Evolutionary conservation across 2,113 vertebrate species (phyloP), one percentile per base, ranked within the genome.

Genomic region (Lagopus muta): DNA sequence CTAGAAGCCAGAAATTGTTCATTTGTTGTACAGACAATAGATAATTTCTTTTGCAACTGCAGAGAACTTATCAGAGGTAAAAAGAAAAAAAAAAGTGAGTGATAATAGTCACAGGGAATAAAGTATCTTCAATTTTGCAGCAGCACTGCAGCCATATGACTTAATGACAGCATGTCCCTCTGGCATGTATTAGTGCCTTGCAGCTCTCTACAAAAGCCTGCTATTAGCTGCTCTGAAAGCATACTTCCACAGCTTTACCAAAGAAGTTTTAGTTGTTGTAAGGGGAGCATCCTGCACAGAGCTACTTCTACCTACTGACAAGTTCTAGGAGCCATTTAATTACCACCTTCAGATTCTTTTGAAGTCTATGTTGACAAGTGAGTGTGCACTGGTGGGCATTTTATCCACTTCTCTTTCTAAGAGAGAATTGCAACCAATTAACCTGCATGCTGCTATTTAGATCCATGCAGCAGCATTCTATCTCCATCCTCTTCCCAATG

Each of bases 21-120:
- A 0, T 90, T 92, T 96, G 62, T 97, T 95, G 81, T 58, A 82
- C 52, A 91, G 79, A 94, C 76, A 96, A 96, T 92, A 81, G 95
- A 64, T 80, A 58, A 82, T 77, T 94, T 64, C 28, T 70, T 50
- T 8, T 4, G 22, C 89, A 84, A 79, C 65, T 78, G 73, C 52
- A 67, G 47, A 55, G 36, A 32, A n/a, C 67, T 88, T 2, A 72
- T 38, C 6, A 36, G 74, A 92, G 52, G 85, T 82, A 54, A 54
- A 54, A 50, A 50, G 21, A 47, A 82, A 89, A 92, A 84, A 92
- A 75, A 80, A 81, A 81, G 12, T 48, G 43, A 66, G 79, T 38
- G 36, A 58, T 82, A 40, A 67, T 71, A 91, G 28, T 61, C 92
- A 78, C 13, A 36, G 24, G 24, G 82, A 90, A 77, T 86, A 36